phyloP scores from a whole-genome alignment of 2,888 invertebrate genomes.

The Zelleria hepariella region DNA sequence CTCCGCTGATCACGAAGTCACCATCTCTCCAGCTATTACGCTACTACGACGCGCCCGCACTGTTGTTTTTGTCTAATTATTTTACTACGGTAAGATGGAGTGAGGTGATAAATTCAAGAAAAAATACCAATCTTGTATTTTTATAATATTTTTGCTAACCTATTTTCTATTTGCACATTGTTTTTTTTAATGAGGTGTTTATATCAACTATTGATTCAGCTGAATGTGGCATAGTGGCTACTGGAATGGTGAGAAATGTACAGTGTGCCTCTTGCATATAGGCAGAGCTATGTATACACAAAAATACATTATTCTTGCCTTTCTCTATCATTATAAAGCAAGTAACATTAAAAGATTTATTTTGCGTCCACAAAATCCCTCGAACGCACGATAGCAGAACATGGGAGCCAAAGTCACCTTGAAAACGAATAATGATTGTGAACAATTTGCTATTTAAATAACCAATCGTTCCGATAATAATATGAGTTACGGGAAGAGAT shows the following conservation, averaged over 20 bases:
- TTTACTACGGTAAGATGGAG: too few species aligned
- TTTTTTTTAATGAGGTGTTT: too few species aligned
- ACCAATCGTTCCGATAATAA: conserved; percentile 9
- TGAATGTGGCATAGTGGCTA: too few species aligned
- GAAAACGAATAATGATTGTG: not conserved
- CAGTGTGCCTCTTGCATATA: too few species aligned
- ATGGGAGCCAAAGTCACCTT: not conserved
- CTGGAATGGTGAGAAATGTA: too few species aligned
- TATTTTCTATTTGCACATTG: not conserved
- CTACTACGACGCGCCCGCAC: too few species aligned
- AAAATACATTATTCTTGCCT: not conserved
- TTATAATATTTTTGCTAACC: not conserved
- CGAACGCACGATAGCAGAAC: not conserved
- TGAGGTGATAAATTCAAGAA: not conserved
- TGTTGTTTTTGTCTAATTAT: too few species aligned
- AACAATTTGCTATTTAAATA: not conserved
- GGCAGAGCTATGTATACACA: not conserved
- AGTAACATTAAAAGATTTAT: not conserved
- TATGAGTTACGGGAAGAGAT: conserved; percentile 14
- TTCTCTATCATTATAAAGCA: not conserved
- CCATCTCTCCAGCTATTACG: too few species aligned
- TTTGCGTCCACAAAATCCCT: not conserved
- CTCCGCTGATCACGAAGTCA: too few species aligned
- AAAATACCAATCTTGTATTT: not conserved
- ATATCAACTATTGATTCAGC: too few species aligned